Evolutionary conservation across 2,797 vertebrate genomes (phyloP).

Genomic region (Rhynchonycteris naso): DNA sequence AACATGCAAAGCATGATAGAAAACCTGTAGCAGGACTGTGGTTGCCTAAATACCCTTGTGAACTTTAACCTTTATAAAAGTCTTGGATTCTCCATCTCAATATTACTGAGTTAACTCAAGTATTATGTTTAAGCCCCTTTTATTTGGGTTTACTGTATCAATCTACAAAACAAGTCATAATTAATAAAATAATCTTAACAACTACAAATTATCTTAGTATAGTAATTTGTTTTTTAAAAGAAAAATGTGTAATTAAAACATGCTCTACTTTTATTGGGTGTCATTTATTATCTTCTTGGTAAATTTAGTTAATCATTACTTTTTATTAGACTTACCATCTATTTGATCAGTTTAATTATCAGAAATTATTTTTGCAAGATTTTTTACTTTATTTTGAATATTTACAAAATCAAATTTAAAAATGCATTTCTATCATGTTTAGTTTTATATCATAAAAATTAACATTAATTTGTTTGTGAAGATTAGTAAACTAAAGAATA

Average conservation of each 20-base stretch:
- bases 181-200: neutral
- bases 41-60: neutral
- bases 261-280: neutral
- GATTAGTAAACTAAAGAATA: neutral
- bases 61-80: neutral
- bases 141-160: neutral
- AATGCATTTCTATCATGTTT: neutral
- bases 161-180: neutral
- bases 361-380: neutral
- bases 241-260: neutral
- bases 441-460: neutral
- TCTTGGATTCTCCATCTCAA: neutral
- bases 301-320: neutral
- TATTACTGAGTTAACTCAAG: neutral
- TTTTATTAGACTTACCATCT: neutral
- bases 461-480: neutral
- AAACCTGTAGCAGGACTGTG: neutral
- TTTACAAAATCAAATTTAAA: conserved; percentile 4
- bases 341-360: neutral
- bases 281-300: neutral
- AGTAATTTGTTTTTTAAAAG: neutral
- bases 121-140: neutral
- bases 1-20: neutral
- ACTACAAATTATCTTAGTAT: neutral
- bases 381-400: neutral